Conservation (phyloP, 2,888 invertebrate species). For the Lycophotia porphyrea region DNA sequence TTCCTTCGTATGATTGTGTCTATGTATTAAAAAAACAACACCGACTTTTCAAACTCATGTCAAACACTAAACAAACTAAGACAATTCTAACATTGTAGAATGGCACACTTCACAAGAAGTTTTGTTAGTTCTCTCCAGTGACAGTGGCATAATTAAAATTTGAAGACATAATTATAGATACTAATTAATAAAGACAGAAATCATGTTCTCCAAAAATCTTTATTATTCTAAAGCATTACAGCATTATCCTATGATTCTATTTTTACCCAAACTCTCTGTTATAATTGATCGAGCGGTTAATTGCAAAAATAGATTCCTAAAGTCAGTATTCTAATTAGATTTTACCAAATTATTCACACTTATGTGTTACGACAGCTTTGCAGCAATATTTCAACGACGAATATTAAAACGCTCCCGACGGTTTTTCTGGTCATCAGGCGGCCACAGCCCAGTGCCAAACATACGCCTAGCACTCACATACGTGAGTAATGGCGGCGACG, state of each 20-base stretch:
- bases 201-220: neutral
- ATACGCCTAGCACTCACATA: slow-evolving; percentile 11
- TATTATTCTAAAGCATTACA: neutral
- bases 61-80: neutral
- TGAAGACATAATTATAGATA: neutral
- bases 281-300: neutral
- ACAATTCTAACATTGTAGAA: neutral
- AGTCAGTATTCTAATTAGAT: neutral
- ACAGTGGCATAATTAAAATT: neutral
- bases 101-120: neutral
- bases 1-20: neutral
- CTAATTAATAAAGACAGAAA: neutral
- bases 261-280: neutral
- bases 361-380: neutral
- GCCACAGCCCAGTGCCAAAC: neutral
- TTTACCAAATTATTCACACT: neutral
- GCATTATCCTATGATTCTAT: neutral
- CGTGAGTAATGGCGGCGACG: slow-evolving; percentile 37
- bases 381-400: neutral
- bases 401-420: neutral
- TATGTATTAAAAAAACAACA: neutral
- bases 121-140: neutral
- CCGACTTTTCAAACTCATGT: neutral
- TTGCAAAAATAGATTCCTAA: neutral
- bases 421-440: neutral